Base-by-base conservation (phyloP, 2,797 vertebrate genomes). In the Chaenodraco wilsoni region DNA sequence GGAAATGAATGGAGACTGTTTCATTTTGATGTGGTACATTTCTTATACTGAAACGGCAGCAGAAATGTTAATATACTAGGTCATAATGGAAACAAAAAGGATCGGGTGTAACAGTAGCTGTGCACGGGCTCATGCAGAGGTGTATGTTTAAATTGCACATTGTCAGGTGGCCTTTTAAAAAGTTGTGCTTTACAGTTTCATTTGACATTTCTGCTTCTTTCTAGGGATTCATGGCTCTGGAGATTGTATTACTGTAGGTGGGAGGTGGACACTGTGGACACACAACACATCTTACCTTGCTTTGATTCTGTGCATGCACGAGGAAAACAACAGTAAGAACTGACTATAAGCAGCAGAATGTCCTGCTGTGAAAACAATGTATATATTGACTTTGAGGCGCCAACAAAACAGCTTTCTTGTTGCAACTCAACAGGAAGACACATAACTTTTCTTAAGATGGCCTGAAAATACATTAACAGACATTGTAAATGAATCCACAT, bases 81-180 rank as follows among this genome's bases (percentile, higher is more conserved):
- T 49, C 33, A 56, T 41, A 69, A 49, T 37, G 9, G 27, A 13
- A 43, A 55, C 51, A 63, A 43, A 71, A 52, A 51, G 31, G 13
- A 66, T 56, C 33, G 75, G 57, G 11, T 76, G 76, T 56, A 50
- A 16, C 61, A 19, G 59, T n/a, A n/a, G n/a, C 21, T 11, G 27
- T 27, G 27, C 27, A 27, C 4, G 9, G 58, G 51, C 66, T 74
- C 66, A 37, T 65, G 17, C 51, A 48, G 63, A 61, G 40, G 6
- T 55, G 19, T 33, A 63, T 17, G 49, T 79, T 62, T 58, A 69
- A 76, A 78, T 79, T 49, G 83, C 76, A 72, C 57, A 52, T 63
- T 49, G 68, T 78, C 41, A 65, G 65, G 56, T 67, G 58, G 54
- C 23, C 48, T 76, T 79, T 82, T 76, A 41, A 23, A 45, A n/a